Base-by-base conservation (phyloP, 2,113 vertebrate genomes). In the Callipepla californica region DNA sequence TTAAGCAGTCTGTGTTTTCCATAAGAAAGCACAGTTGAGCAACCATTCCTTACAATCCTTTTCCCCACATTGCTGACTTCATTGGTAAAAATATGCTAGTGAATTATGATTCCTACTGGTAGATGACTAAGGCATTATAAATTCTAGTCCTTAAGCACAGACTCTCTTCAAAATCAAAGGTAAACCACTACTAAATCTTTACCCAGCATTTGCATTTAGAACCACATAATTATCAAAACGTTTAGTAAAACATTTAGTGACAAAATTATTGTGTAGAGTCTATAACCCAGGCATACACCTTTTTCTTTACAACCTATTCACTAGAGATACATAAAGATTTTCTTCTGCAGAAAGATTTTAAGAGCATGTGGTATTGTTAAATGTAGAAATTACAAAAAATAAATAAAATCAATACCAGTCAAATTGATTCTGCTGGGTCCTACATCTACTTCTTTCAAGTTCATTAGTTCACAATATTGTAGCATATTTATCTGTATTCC, bases 161-260 rank as follows among this genome's bases (percentile, higher is more conserved):
- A 91, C 69, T 28, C 65, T 93, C 40, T 91, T 90, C 79, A 91
- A 91, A 91, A 88, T 66, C 68, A 93, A 95, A 95, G 90, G 69
- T 83, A 90, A 96, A 95, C 84, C 82, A 75, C 65, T 42, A 65
- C 57, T 62, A 95, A 94, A 78, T 78, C 1, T 0, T 91, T 91
- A 70, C 75, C 72, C 16, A 2, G 42, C 51, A 68, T 61, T 95
- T 90, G 81, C 89, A 75, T 92, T 92, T 92, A 34, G 67, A 89
- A 86, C 61, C 61, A 83, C 51, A 7, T 92, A 78, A 85, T 91
- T 94, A 92, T 90, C 73, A 88, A 87, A 90, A 70, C 13, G 4
- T 72, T 92, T 91, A 87, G 91, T 95, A 79, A 92, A 88, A 80
- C 59, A 44, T 66, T 89, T 87, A 75, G 88, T 93, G 89, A 63